A percentile compares a stretch with the other conserved stretches of the same genome.
phyloP scores from a whole-genome alignment of 1,140 invertebrate species.

The Mactra quadrangularis region DNA sequence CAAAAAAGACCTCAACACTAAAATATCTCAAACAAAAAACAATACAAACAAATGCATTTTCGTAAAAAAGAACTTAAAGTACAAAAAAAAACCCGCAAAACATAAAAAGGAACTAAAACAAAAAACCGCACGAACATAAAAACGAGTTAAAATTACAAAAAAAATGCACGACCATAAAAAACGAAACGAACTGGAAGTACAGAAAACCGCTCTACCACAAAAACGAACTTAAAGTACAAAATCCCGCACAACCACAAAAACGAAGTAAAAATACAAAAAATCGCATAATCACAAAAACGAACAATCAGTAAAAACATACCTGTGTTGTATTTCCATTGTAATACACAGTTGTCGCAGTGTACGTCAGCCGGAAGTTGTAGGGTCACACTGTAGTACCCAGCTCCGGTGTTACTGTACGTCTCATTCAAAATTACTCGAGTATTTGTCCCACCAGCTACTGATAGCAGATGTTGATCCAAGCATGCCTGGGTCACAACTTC shows the following conservation, averaged over 20 bases:
- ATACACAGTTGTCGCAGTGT: conserved; percentile 7
- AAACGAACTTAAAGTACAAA: neutral
- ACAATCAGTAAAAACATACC: neutral
- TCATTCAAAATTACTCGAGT: neutral
- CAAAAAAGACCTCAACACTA: too few species aligned
- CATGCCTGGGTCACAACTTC: conserved; percentile 39
- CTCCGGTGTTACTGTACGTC: neutral
- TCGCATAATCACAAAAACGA: neutral
- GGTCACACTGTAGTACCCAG: neutral
- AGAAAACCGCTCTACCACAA: neutral
- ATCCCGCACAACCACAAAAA: too few species aligned
- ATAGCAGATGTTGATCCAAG: neutral
- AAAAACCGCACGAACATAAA: too few species aligned
- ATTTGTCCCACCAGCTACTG: neutral
- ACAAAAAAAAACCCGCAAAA: too few species aligned
- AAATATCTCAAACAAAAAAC: too few species aligned
- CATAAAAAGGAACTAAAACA: too few species aligned
- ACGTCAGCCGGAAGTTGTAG: conserved; percentile 13
- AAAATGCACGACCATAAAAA: too few species aligned
- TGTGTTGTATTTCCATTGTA: conserved; percentile 46
- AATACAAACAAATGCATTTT: too few species aligned
- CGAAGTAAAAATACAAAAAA: neutral
- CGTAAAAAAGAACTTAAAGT: too few species aligned
- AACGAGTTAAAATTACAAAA: too few species aligned
- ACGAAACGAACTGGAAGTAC: neutral